These are phyloP conservation scores for Ectemnius continuus DNA, from an alignment of 2,888 invertebrate species.

Conservation along the genomic window DNA sequence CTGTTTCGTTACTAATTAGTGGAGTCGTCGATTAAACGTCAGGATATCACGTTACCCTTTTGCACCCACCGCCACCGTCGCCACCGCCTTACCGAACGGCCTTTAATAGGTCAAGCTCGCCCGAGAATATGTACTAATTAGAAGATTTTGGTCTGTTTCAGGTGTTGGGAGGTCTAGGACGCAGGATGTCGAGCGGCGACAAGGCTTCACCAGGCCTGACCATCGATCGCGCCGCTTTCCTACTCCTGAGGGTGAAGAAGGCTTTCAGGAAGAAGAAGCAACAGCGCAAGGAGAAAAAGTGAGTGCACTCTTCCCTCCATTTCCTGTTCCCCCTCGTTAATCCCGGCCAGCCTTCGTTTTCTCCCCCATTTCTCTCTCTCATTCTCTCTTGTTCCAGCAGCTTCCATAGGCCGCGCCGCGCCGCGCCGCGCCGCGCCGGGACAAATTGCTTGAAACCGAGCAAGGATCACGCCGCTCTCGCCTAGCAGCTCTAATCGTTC, in stretches of 20 bases:
- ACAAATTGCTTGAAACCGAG: too few relatives aligned
- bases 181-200: constrained; percentile 75
- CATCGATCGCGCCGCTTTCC: constrained; percentile 93
- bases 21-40: constrained; percentile 5
- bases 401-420: too few relatives aligned
- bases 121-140: not conserved
- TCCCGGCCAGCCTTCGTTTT: too few relatives aligned
- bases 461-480: too few relatives aligned
- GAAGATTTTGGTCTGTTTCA: constrained; percentile 30
- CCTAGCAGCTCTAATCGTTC: too few relatives aligned
- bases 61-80: not conserved
- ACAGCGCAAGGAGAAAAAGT: constrained; percentile 92
- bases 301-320: constrained; percentile 66
- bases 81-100: not conserved
- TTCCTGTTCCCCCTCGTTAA: not conserved
- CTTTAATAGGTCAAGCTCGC: not conserved
- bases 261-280: constrained; percentile 94
- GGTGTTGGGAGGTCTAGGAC: constrained; percentile 69
- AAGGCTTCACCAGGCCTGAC: constrained; percentile 84
- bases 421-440: too few relatives aligned
- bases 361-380: too few relatives aligned
- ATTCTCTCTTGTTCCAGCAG: too few relatives aligned
- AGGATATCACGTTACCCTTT: not conserved
- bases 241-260: constrained; percentile 91
- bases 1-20: constrained; percentile 37